Base-by-base conservation (phyloP, 2,113 vertebrate species). In the Salminus brasiliensis region DNA sequence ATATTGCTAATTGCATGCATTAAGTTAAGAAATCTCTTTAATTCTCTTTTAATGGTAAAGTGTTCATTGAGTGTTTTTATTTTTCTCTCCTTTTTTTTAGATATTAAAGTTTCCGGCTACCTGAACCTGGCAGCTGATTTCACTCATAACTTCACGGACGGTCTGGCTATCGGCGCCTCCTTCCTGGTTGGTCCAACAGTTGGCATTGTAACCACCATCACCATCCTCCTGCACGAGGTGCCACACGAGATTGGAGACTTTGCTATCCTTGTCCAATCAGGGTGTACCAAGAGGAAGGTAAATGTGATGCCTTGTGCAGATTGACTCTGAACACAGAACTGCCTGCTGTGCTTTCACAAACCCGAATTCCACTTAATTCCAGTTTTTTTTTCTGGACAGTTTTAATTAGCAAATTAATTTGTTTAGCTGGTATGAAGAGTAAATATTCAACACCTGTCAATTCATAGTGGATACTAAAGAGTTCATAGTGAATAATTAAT, bases 221-320 rank as follows among this genome's bases (percentile, higher is more conserved):
- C 96, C 13, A 97, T 98, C 84, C 91, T 98, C 73, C 92, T 98
- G 15, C 96, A 98, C 0, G 96, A 98, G 85, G 95, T 98, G 34
- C 96, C 96, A 0, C 96, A 98, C 11, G 96, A 98, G 89, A 94
- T 98, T 0, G 96, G 96, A n/a, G 96, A 98, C 86, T 97, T 97
- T 10, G 96, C 96, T 86, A 97, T 98, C 87, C 94, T 98, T 0
- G 93, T 97, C 27, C 96, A 97, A 87, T 96, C 96, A 0, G 96
- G 96, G 52, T 98, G 96, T 92, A 97, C 94, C 86, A 97, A 97
- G 85, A 94, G 77, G 49, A 95, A 97, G 95, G 96, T 97, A 80
- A 4, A n/a, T 53, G 30, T 34, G 53, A 25, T 71, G 29, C 41
- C 60, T 11, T 21, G 21, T 5, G 5, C n/a, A n/a, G n/a, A n/a